These are phyloP conservation scores for Porites lobata DNA, from an alignment of 92 coral and sea anemone genomes.

Conservation along the genomic window DNA sequence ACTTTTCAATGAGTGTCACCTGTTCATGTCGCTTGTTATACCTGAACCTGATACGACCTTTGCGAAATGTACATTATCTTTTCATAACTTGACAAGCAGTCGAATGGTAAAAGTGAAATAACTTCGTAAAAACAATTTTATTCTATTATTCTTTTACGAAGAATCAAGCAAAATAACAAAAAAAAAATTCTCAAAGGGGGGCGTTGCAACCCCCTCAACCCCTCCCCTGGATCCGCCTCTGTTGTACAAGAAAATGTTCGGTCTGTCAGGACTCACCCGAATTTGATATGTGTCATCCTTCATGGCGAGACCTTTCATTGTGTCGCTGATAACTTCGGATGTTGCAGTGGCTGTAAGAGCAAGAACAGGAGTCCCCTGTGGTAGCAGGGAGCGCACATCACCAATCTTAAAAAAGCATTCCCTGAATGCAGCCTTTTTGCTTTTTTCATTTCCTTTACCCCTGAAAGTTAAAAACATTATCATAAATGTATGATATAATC, in stretches of 20 bases:
- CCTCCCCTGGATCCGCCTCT: too few relatives aligned
- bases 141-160: too few relatives aligned
- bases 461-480: conserved; percentile 3
- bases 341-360: conserved; percentile 85
- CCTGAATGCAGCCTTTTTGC: conserved; percentile 58
- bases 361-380: conserved; percentile 62
- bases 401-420: conserved; percentile 68
- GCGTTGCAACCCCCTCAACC: too few relatives aligned
- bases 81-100: too few relatives aligned
- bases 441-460: conserved; percentile 51
- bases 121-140: too few relatives aligned
- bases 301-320: conserved; percentile 41
- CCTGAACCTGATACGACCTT: too few relatives aligned
- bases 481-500: neutral
- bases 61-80: too few relatives aligned
- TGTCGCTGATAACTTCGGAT: conserved; percentile 13
- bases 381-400: conserved; percentile 66
- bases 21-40: too few relatives aligned
- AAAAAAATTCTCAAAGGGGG: too few relatives aligned
- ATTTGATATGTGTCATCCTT: conserved; percentile 14
- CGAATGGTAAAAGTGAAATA: too few relatives aligned
- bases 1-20: too few relatives aligned
- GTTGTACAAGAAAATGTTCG: conserved; percentile 65
- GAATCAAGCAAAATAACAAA: too few relatives aligned
- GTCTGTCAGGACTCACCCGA: conserved; percentile 52